Evolutionary conservation across 2,797 vertebrate genomes (phyloP).

Genomic region (Urophycis tenuis): DNA sequence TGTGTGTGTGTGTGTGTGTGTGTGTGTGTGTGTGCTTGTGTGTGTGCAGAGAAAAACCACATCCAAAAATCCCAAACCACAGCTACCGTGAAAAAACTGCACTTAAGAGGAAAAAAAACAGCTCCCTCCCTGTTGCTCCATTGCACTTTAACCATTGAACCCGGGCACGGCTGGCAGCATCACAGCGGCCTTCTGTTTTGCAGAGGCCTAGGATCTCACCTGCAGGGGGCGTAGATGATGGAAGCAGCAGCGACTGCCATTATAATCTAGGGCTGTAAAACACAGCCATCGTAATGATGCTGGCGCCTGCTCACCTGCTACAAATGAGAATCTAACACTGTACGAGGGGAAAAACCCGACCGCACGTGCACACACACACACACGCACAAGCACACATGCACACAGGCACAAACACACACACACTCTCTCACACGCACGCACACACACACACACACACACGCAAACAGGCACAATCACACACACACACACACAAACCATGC

Average conservation of each 20-base stretch:
- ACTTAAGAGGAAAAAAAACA: background rate
- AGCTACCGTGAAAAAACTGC: background rate
- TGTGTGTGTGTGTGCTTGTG: no score
- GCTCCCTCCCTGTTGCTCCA: background rate
- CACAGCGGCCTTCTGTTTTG: no score
- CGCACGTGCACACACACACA: slow-evolving; percentile 8
- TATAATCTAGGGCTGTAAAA: background rate
- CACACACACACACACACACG: slow-evolving; percentile 10
- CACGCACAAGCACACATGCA: slow-evolving; percentile 1
- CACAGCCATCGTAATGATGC: background rate
- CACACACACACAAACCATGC: slow-evolving; percentile 10
- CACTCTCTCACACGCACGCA: slow-evolving; percentile 10
- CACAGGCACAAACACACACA: slow-evolving; percentile 4
- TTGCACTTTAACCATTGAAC: background rate
- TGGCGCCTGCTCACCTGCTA: background rate
- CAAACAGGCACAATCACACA: no score
- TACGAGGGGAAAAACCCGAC: background rate
- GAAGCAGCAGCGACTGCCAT: background rate
- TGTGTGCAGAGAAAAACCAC: no score
- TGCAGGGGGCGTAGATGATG: background rate
- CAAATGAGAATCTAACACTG: background rate
- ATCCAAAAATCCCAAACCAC: no score
- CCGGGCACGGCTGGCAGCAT: background rate
- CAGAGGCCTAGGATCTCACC: background rate
- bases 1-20: no score